Conservation (phyloP, 2,797 vertebrate species). For the Phalanger gymnotis region DNA sequence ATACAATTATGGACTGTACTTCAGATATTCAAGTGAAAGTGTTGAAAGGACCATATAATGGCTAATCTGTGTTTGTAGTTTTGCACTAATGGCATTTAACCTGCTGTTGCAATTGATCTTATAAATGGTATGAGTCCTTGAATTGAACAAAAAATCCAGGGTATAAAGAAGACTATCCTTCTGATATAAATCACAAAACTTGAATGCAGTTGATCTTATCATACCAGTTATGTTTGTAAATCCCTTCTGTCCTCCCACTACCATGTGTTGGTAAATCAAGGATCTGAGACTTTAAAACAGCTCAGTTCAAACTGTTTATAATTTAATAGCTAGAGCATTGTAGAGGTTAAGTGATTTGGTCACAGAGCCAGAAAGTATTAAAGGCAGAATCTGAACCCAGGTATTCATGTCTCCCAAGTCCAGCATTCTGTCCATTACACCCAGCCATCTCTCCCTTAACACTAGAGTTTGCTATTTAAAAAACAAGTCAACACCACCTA, state of each 20-base stretch:
- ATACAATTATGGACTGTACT: constrained; percentile 59
- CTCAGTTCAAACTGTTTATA: not conserved
- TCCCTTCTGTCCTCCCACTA: not conserved
- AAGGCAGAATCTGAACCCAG: not conserved
- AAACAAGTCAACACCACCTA: constrained; percentile 1
- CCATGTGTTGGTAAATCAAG: not conserved
- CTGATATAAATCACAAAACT: constrained; percentile 35
- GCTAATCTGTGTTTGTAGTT: constrained; percentile 63
- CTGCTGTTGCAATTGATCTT: constrained; percentile 58
- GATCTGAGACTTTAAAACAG: not conserved
- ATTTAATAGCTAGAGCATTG: not conserved
- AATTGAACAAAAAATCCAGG: constrained; percentile 63
- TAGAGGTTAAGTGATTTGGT: not conserved
- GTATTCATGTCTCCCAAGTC: not conserved
- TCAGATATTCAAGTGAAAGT: constrained; percentile 69
- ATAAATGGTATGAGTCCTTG: constrained; percentile 36
- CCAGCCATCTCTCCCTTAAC: not conserved
- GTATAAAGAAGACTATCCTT: constrained; percentile 42
- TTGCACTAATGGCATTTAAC: constrained; percentile 71
- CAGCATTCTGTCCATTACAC: not conserved
- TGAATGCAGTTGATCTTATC: constrained; percentile 9
- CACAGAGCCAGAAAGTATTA: not conserved
- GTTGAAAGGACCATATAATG: constrained; percentile 39
- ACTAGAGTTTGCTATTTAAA: constrained; percentile 4
- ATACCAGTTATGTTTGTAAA: not conserved